These are phyloP conservation scores for Drosophila subpulchrella DNA, from an alignment of 1,140 invertebrate genomes.

Conservation along the genomic window DNA sequence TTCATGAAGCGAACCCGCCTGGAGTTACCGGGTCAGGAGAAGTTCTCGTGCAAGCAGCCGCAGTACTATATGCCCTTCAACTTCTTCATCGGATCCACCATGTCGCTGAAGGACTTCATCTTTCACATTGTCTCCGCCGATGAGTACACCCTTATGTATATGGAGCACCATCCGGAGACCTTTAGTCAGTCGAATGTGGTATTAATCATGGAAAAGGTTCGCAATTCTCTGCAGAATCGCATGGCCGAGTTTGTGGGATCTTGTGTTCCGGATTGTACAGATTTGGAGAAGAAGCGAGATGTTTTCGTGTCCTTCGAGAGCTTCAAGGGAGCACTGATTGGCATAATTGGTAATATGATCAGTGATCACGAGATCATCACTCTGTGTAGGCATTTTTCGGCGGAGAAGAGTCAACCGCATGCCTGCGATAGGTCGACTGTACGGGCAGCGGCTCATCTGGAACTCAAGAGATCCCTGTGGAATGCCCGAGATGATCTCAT, in stretches of 20 bases:
- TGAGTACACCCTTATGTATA: constrained; percentile 93
- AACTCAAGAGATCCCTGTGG: constrained; percentile 89
- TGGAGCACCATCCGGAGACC: constrained; percentile 92
- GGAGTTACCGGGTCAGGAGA: constrained; percentile 90
- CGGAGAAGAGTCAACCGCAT: constrained; percentile 84
- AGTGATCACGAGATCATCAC: constrained; percentile 92
- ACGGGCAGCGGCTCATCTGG: constrained; percentile 87
- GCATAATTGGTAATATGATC: constrained; percentile 87
- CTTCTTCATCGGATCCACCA: constrained; percentile 91
- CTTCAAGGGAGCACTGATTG: constrained; percentile 87
- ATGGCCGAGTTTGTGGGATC: constrained; percentile 51
- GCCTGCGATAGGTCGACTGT: constrained; percentile 75
- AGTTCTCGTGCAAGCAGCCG: constrained; percentile 89
- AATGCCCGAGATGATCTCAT: constrained; percentile 88
- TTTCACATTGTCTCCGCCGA: constrained; percentile 93
- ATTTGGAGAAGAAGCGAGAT: constrained; percentile 47
- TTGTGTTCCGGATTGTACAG: constrained; percentile 53
- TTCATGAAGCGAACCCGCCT: constrained; percentile 89
- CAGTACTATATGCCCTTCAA: constrained; percentile 90
- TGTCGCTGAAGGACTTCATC: constrained; percentile 90
- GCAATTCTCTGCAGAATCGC: constrained; percentile 85
- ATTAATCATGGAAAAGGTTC: constrained; percentile 89
- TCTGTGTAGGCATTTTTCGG: constrained; percentile 87
- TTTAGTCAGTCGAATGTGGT: constrained; percentile 89
- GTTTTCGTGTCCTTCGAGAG: constrained; percentile 84